Conservation (phyloP, 2,888 invertebrate species). For the Aphodius sticticus region DNA sequence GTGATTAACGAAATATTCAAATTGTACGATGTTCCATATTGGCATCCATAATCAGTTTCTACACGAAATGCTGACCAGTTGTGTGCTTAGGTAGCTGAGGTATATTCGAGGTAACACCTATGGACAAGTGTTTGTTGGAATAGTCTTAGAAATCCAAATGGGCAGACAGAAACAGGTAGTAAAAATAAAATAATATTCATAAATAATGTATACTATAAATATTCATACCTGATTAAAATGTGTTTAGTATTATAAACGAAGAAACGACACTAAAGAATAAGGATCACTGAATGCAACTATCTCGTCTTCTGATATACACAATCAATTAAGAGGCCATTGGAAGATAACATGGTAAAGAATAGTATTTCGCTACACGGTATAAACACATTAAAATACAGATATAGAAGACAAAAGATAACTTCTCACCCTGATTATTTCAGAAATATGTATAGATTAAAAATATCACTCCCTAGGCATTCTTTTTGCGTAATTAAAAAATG, state of each 20-base stretch:
- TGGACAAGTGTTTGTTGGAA: too few relatives aligned
- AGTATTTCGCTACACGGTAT: neutral
- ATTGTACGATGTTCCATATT: neutral
- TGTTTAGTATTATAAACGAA: neutral
- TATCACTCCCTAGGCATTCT: too few relatives aligned
- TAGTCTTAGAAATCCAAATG: too few relatives aligned
- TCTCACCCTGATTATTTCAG: too few relatives aligned
- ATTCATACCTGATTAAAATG: neutral
- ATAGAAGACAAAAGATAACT: too few relatives aligned
- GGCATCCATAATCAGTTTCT: too few relatives aligned
- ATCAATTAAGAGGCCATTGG: neutral
- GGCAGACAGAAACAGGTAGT: neutral
- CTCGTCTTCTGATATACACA: neutral
- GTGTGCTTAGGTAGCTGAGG: too few relatives aligned
- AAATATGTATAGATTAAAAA: too few relatives aligned
- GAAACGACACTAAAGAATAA: neutral
- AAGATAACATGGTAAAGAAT: neutral
- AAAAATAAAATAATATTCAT: neutral
- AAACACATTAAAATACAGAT: too few relatives aligned
- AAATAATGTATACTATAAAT: neutral
- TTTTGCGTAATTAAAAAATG: too few relatives aligned
- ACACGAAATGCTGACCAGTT: too few relatives aligned
- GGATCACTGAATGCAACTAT: neutral
- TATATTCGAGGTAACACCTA: too few relatives aligned
- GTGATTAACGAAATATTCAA: neutral